Conservation (phyloP, 2,888 invertebrate genomes). For the Gibbula magus region DNA sequence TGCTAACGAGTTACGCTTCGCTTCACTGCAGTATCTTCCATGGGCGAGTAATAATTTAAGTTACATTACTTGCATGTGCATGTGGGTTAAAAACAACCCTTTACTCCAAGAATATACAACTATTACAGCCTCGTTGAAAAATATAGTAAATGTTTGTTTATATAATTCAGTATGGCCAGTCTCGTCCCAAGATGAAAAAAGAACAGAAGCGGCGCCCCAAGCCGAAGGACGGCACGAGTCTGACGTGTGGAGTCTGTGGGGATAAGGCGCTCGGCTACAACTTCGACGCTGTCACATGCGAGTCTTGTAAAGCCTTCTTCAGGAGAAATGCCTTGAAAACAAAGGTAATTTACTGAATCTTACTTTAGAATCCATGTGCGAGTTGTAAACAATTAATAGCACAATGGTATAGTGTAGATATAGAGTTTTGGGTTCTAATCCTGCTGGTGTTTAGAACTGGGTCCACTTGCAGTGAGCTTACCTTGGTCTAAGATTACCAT, state of each 20-base stretch:
- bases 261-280: conserved; percentile 96
- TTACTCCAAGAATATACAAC: too few species aligned
- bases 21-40: too few species aligned
- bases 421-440: too few species aligned
- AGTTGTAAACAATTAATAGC: background rate
- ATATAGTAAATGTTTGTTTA: background rate
- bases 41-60: too few species aligned
- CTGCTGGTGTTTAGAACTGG: too few species aligned
- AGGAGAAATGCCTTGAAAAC: conserved; percentile 93
- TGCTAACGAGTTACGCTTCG: too few species aligned
- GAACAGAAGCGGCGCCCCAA: conserved; percentile 70
- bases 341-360: conserved; percentile 79
- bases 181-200: conserved; percentile 41
- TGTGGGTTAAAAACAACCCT: too few species aligned
- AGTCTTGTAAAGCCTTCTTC: conserved; percentile 98
- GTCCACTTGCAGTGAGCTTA: too few species aligned
- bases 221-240: conserved; percentile 63
- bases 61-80: too few species aligned
- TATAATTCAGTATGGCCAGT: background rate
- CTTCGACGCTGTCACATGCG: conserved; percentile 96
- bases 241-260: conserved; percentile 93
- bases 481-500: too few species aligned
- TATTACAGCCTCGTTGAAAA: too few species aligned
- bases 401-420: too few species aligned
- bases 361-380: background rate